Evolutionary conservation across 2,888 invertebrate species (phyloP), one percentile per base, ranked within the genome.

Genomic region (Syritta pipiens): DNA sequence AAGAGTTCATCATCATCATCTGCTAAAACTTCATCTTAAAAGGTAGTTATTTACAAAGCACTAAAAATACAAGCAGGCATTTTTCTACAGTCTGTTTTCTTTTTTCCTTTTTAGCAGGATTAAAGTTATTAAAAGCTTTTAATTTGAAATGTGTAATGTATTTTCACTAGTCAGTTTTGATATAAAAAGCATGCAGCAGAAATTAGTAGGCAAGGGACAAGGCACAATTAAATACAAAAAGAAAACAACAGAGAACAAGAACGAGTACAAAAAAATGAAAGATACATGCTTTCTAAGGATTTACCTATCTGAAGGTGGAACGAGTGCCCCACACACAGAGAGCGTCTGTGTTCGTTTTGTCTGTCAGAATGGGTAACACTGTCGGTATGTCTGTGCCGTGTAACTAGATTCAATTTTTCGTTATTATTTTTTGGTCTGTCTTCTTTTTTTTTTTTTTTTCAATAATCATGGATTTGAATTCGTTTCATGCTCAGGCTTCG

Each of bases 401-500:
- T 51, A 53, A 68, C 35, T n/a, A n/a, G n/a, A n/a, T n/a, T n/a
- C n/a, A n/a, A n/a, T 42, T 48, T 55, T 53, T 28, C 9, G 19
- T 46, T 12, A 12, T 20, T 40, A 26, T 10, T 1, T 24, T 55
- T 10, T 9, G 35, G n/a, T 5, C 49, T 14, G 37, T 59, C 46
- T 19, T 46, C 42, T 14, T 59, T 57, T 32, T 26, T 60, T 26
- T 49, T 60, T 30, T 10, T 28, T 37, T 26, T 57, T 81, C 59
- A 87, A 84, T 88, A 87, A 83, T 87, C 88, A 74, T 87, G 86
- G 84, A 87, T 88, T 84, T 87, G 86, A 68, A 88, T 86, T 84
- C 86, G 86, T 84, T 88, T 88, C 74, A 88, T 83, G 77, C 88
- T 88, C 51, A 89, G 86, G 83, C 87, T 87, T 79, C 88, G 86